Base-by-base conservation (phyloP, 2,113 vertebrate genomes). In the Leucoraja erinaceus region DNA sequence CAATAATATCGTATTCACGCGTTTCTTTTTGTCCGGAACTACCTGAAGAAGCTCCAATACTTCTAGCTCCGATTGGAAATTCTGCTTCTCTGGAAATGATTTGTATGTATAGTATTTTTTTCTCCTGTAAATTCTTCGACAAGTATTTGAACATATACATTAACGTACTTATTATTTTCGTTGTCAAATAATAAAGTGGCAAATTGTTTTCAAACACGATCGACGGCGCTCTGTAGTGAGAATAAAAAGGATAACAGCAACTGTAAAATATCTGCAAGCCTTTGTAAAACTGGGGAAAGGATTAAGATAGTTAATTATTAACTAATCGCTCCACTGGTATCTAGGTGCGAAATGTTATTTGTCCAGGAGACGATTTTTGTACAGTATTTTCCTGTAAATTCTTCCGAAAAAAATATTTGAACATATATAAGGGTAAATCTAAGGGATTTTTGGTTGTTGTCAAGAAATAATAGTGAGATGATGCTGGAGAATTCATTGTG, bases 351-450 rank as follows among this genome's bases (percentile, higher is more conserved):
- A 96, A 96, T 95, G 96, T 98, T 74, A 98, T 97, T 97, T 98
- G 98, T 98, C 97, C 97, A 97, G 97, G 97, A 98, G 97, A 97
- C 96, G 96, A 97, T 98, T 98, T 47, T 98, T 99, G 98, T 99
- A 99, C 98, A 99, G 97, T 97, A 98, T 99, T 99, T 99, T 99
- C 98, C 97, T 99, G 98, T 99, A 99, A 96, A 98, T 99, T 97
- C 96, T 91, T 88, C 96, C 97, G 97, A 97, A 97, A 98, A 98
- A 98, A 99, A 99, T 99, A 99, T 98, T 97, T 98, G 97, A 97
- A 97, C 97, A 97, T 98, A 98, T 99, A 98, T 97, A 96, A 96
- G 97, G 97, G 97, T 99, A 97, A 96, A 97, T 94, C 95, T 98
- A 95, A 88, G 96, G 97, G 94, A 90, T 95, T 96, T 96, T 94